phyloP scores from a whole-genome alignment of 2,113 vertebrate genomes.

The Pseudolaguvia tuberculata region DNA sequence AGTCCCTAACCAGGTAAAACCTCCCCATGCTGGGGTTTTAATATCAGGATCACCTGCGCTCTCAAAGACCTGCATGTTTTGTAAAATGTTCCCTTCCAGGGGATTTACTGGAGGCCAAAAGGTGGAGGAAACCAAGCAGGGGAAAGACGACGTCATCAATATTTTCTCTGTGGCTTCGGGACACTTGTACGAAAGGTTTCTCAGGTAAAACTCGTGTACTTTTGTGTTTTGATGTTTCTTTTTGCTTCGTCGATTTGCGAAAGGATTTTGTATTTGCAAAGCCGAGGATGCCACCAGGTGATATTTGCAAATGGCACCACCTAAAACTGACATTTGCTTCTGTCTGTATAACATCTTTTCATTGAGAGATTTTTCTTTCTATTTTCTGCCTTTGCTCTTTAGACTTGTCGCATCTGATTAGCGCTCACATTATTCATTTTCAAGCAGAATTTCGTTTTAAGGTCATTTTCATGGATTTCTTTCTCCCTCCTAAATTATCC shows the following conservation, averaged over 20 bases:
- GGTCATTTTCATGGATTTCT: slow-evolving; percentile 43
- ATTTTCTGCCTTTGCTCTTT: slow-evolving; percentile 36
- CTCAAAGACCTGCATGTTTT: neutral
- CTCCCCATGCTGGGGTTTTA: neutral
- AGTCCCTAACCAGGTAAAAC: slow-evolving; percentile 86
- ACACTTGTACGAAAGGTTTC: slow-evolving; percentile 94
- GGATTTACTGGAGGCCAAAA: slow-evolving; percentile 85
- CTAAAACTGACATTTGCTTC: slow-evolving; percentile 22
- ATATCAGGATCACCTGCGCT: too few relatives aligned
- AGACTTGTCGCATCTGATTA: slow-evolving; percentile 30
- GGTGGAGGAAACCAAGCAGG: slow-evolving; percentile 82
- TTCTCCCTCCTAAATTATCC: neutral
- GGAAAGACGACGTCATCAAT: slow-evolving; percentile 92
- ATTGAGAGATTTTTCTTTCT: neutral
- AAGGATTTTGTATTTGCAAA: neutral
- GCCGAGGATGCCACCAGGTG: slow-evolving; percentile 15
- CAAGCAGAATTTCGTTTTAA: slow-evolving; percentile 33
- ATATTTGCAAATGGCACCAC: slow-evolving; percentile 21
- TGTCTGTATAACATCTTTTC: slow-evolving; percentile 1
- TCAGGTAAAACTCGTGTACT: slow-evolving; percentile 74
- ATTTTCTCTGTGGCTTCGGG: slow-evolving; percentile 98
- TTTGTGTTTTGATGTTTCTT: neutral
- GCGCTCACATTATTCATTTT: slow-evolving; percentile 22
- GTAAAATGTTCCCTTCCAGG: slow-evolving; percentile 60
- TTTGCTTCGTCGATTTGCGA: neutral